Evolutionary conservation across 2,888 invertebrate genomes (phyloP), one percentile per base, ranked within the genome.

Genomic region (Pheosia tremula): DNA sequence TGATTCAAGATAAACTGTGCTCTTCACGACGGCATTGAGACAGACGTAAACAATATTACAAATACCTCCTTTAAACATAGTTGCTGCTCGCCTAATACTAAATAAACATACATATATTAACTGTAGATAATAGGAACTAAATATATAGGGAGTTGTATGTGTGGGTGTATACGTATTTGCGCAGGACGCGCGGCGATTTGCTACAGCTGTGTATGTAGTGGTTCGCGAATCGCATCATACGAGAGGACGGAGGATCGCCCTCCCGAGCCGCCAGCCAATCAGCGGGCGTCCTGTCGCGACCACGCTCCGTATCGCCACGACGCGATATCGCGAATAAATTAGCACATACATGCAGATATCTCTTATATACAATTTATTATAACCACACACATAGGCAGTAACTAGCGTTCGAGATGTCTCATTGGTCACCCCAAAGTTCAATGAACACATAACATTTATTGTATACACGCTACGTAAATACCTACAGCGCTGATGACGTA

Each of bases 231-330:
- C 88, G 85, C 75, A 88, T 90, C 87, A 90, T 81, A 76, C 85
- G 91, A 93, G 93, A 93, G 92, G 87, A 88, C 81, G 89, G 92
- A 93, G 93, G 91, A 91, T 91, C 89, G 91, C 91, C 93, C 93
- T 93, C 91, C 87, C 86, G 83, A 79, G 78, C 77, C 77, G 79
- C 71, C 79, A 77, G 82, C 93, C 93, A 93, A 93, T 93, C 71
- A 81, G 81, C 83, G 80, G 73, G 82, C 79, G 84, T 83, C 82
- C 83, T 84, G 82, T 79, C 84, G 75, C 76, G 75, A 77, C 80
- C 81, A 73, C 82, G 72, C 75, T 79, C 81, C 79, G 82, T 75
- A 78, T 81, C 79, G 81, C 78, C 76, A 71, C 78, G 79, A 77
- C 76, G 75, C 83, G 80, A 80, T 83, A 82, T 88, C 84, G 91